Conservation (phyloP, 2,888 invertebrate genomes). For the Trachelus tabidus region DNA sequence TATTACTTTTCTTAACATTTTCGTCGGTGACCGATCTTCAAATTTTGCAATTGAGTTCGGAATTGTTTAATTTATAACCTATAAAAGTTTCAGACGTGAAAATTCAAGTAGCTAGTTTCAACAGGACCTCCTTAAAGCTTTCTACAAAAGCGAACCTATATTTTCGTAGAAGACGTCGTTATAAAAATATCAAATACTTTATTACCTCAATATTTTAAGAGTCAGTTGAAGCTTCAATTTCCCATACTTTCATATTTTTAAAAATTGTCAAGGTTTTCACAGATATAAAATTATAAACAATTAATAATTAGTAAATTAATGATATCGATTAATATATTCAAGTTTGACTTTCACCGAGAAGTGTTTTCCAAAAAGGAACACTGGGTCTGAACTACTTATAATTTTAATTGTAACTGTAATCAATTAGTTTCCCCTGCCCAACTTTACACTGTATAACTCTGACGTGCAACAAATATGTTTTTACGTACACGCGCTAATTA, state of each 20-base stretch:
- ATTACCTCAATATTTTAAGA: no score
- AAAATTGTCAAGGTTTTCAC: neutral
- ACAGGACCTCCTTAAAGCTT: no score
- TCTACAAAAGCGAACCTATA: no score
- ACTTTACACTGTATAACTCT: neutral
- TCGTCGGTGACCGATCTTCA: no score
- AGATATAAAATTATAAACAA: neutral
- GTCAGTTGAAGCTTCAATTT: neutral
- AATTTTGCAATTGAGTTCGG: no score
- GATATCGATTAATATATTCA: neutral
- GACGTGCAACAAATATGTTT: neutral
- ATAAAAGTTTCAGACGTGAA: no score
- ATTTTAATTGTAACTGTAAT: neutral
- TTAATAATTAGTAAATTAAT: neutral
- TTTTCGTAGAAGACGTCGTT: no score
- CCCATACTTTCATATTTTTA: neutral
- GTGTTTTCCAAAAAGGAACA: neutral
- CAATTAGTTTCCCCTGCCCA: neutral
- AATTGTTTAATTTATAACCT: no score
- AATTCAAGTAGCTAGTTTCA: no score
- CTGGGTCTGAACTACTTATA: neutral
- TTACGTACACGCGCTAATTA: neutral
- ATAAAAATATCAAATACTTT: no score
- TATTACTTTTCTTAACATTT: no score
- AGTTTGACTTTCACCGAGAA: neutral